Percentiles rank a stretch among this genome's conserved stretches.
phyloP scores from a whole-genome alignment of 2,888 invertebrate genomes.

The Allolobophora icterica region DNA sequence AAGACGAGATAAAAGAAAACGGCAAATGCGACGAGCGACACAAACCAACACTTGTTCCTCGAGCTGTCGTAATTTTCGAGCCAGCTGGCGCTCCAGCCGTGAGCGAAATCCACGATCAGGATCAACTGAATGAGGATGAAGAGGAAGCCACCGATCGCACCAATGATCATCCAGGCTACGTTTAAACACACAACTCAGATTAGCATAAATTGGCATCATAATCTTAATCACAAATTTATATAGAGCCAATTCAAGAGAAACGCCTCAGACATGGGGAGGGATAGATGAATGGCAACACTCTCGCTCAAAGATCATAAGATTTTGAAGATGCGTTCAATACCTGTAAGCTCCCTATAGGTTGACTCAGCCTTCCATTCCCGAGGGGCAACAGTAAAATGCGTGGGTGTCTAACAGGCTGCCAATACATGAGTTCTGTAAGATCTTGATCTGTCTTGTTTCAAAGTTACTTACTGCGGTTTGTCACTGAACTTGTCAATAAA shows the following conservation, averaged over 20 bases:
- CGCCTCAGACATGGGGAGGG: too few species aligned
- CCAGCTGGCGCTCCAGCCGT: constrained; percentile 95
- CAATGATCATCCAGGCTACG: constrained; percentile 91
- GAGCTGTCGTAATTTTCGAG: constrained; percentile 90
- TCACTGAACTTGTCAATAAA: too few species aligned
- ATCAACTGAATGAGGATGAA: constrained; percentile 96
- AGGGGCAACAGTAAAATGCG: too few species aligned
- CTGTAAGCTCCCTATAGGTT: too few species aligned
- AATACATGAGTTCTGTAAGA: too few species aligned
- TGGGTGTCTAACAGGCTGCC: too few species aligned
- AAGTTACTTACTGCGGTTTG: too few species aligned
- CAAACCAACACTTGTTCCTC: constrained; percentile 81
- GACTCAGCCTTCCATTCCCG: too few species aligned
- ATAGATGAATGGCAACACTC: too few species aligned
- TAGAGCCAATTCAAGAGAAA: background rate
- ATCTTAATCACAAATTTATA: background rate
- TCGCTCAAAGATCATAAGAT: too few species aligned
- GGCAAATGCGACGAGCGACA: constrained; percentile 70
- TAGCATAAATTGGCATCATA: background rate
- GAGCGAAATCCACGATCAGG: constrained; percentile 95
- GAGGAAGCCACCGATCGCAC: constrained; percentile 92
- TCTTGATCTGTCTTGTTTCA: too few species aligned
- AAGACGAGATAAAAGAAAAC: constrained; percentile 81
- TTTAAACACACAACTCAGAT: background rate
- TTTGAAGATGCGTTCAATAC: too few species aligned